A percentile compares a stretch with the other conserved stretches of the same genome.
Conservation (phyloP, 64 coral and sea anemone genomes). For the Stylophora pistillata region DNA sequence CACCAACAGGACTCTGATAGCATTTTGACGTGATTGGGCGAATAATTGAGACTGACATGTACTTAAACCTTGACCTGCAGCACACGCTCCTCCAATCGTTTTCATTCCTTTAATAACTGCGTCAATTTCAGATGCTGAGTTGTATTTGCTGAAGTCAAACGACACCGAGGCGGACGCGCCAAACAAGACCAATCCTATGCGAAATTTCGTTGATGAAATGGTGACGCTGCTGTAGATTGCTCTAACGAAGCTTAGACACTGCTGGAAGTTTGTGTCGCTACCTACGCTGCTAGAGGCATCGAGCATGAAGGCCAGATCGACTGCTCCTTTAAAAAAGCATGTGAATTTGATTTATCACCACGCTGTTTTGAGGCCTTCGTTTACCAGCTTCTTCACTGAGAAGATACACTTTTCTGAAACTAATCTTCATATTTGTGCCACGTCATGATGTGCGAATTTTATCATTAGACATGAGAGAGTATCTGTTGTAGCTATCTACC, state of each 20-base stretch:
- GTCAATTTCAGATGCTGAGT: conserved; percentile 52
- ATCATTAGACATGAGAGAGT: no score
- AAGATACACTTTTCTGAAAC: no score
- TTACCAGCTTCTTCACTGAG: not conserved
- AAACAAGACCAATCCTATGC: conserved; percentile 17
- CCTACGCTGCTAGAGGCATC: conserved; percentile 36
- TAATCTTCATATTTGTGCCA: no score
- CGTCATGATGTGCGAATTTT: no score
- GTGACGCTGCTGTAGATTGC: conserved; percentile 18
- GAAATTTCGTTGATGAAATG: conserved; percentile 5
- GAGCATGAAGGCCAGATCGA: conserved; percentile 44
- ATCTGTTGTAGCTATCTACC: no score
- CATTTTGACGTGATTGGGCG: conserved; percentile 34
- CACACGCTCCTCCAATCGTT: conserved; percentile 44
- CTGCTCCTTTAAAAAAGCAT: conserved; percentile 7
- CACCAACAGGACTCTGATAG: conserved; percentile 50
- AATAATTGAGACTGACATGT: conserved; percentile 64
- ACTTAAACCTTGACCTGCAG: conserved; percentile 49
- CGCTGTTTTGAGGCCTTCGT: not conserved
- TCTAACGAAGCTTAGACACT: conserved; percentile 4
- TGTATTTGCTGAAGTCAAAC: conserved; percentile 78
- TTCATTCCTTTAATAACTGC: conserved; percentile 51
- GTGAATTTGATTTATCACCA: not conserved
- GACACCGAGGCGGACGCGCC: conserved; percentile 63
- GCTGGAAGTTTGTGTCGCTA: conserved; percentile 13